Evolutionary conservation across 2,888 invertebrate species (phyloP).

Genomic region (Agonopterix subpropinquella): DNA sequence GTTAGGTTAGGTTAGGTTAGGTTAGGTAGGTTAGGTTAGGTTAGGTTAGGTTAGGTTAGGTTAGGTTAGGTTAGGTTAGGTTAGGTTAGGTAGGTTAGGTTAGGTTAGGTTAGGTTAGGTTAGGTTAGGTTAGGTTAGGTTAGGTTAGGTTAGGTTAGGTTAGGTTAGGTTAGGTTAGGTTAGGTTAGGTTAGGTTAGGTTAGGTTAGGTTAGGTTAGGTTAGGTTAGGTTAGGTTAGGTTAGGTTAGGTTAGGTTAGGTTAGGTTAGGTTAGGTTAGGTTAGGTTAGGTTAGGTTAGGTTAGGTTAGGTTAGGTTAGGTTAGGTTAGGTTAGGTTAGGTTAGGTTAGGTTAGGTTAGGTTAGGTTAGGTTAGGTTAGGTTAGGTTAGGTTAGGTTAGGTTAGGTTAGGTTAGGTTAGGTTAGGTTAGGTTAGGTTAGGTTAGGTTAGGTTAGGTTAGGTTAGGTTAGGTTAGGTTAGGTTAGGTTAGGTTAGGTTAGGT

Average conservation of each 20-base stretch:
- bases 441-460: too few species aligned
- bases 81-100: too few species aligned
- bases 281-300: background rate
- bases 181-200: slow-evolving; percentile 12
- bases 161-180: slow-evolving; percentile 12
- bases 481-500: background rate
- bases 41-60: too few species aligned
- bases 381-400: slow-evolving; percentile 8
- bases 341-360: slow-evolving; percentile 1
- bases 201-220: slow-evolving; percentile 1
- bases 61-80: too few species aligned
- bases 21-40: too few species aligned
- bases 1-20: too few species aligned
- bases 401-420: background rate
- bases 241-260: slow-evolving; percentile 1
- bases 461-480: slow-evolving; percentile 3
- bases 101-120: too few species aligned
- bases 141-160: background rate
- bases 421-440: too few species aligned
- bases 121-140: background rate
- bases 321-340: too few species aligned
- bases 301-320: too few species aligned
- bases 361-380: slow-evolving; percentile 4
- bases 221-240: too few species aligned
- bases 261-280: background rate